Conservation (phyloP, 2,888 invertebrate genomes). For the Acrobasis suavella region DNA sequence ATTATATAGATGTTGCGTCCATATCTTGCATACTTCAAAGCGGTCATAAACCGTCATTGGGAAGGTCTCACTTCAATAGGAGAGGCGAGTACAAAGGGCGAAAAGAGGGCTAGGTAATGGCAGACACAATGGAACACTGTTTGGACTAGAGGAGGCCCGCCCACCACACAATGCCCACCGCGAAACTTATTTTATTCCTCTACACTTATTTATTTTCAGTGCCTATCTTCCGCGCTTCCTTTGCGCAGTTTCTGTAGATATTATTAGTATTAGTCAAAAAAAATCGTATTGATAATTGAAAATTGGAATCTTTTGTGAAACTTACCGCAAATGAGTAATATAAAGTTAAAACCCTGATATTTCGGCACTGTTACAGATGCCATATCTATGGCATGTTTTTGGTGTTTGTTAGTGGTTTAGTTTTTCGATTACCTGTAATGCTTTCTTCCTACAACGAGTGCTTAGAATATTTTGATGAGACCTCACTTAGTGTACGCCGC, state of each 20-base stretch:
- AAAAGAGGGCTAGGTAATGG: constrained; percentile 81
- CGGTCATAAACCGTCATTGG: constrained; percentile 75
- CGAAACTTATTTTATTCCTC: constrained; percentile 75
- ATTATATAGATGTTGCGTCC: constrained; percentile 47
- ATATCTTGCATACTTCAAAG: constrained; percentile 76
- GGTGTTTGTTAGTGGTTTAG: too few species aligned
- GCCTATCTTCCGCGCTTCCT: constrained; percentile 5
- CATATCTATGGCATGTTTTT: too few species aligned
- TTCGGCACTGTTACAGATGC: too few species aligned
- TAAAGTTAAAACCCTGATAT: too few species aligned
- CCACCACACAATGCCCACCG: constrained; percentile 70
- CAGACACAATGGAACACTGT: constrained; percentile 79
- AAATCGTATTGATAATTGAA: too few species aligned
- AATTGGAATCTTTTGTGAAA: too few species aligned
- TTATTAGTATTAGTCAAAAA: not conserved
- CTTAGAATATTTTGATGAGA: too few species aligned
- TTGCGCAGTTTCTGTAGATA: not conserved
- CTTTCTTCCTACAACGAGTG: too few species aligned
- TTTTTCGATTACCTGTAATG: too few species aligned
- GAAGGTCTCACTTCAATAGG: constrained; percentile 78
- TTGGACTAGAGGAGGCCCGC: constrained; percentile 71
- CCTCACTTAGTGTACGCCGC: too few species aligned
- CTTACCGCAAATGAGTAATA: too few species aligned
- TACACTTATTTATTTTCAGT: constrained; percentile 71
- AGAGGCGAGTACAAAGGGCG: constrained; percentile 77